Evolutionary conservation across 2,797 vertebrate genomes (phyloP).

Genomic region (Sebastes cheni): DNA sequence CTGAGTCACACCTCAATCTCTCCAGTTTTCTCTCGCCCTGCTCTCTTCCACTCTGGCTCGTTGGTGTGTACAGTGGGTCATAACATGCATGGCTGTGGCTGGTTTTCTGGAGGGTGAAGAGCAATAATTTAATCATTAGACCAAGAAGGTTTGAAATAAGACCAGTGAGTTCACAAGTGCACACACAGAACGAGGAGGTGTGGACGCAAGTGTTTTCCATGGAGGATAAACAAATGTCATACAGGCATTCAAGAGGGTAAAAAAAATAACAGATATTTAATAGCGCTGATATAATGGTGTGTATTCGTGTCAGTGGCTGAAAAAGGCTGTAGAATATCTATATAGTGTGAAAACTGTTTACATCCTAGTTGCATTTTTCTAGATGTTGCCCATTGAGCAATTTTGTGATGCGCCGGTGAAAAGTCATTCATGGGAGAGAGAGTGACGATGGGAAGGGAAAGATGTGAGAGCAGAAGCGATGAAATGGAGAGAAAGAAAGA

Average conservation of each 20-base stretch:
- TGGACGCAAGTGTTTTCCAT: background rate
- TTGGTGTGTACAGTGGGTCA: slow-evolving; percentile 37
- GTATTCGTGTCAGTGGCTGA: background rate
- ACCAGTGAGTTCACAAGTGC: slow-evolving; percentile 34
- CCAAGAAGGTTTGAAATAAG: slow-evolving; percentile 27
- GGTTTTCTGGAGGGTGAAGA: slow-evolving; percentile 50
- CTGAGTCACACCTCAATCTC: slow-evolving; percentile 67
- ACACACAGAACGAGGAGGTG: background rate
- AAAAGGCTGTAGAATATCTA: background rate
- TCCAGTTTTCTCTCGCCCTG: slow-evolving; percentile 9
- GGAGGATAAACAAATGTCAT: slow-evolving; percentile 5
- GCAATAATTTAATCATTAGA: slow-evolving; percentile 56
- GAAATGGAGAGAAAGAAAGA: background rate
- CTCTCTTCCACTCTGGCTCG: slow-evolving; percentile 15
- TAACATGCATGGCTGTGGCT: slow-evolving; percentile 24
- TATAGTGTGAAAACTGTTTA: background rate
- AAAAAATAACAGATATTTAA: background rate
- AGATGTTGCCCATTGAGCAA: slow-evolving; percentile 5
- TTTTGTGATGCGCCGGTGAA: slow-evolving; percentile 2
- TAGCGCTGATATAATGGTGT: background rate
- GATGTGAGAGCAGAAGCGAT: background rate
- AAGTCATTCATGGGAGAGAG: background rate
- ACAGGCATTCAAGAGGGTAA: background rate
- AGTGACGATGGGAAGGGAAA: background rate
- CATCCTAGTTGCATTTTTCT: background rate